phyloP scores from a whole-genome alignment of 2,113 vertebrate species.

The Barnardius zonarius region DNA sequence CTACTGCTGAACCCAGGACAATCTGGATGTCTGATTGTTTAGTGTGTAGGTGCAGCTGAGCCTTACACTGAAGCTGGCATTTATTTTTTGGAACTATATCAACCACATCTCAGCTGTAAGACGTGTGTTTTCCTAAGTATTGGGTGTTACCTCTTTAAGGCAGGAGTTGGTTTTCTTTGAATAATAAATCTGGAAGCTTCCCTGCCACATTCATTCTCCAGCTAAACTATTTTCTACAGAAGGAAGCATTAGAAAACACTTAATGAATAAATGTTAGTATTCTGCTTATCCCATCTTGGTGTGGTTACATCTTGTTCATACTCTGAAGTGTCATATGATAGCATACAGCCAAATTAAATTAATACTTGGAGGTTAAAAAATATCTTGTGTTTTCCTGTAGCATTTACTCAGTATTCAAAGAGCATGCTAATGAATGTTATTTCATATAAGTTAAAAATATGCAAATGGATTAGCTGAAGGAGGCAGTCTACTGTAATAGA shows the following conservation, averaged over 20 bases:
- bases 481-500: not conserved
- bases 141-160: not conserved
- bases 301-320: not conserved
- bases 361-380: not conserved
- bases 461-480: not conserved
- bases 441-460: conserved; percentile 41
- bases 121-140: not conserved
- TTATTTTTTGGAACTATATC: not conserved
- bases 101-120: not conserved
- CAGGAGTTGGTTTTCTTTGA: not conserved
- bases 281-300: not conserved
- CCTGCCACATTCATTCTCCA: not conserved
- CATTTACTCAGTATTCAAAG: not conserved
- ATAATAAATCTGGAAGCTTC: not conserved
- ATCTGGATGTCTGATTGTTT: not conserved
- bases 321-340: not conserved
- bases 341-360: not conserved
- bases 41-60: not conserved
- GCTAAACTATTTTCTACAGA: not conserved
- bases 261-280: not conserved
- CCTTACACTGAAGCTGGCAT: not conserved
- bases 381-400: not conserved
- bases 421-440: not conserved
- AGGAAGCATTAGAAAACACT: not conserved
- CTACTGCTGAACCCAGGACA: too few species aligned